Base-by-base conservation (phyloP, 1,140 invertebrate species). In the Lasioglossum baleicum region DNA sequence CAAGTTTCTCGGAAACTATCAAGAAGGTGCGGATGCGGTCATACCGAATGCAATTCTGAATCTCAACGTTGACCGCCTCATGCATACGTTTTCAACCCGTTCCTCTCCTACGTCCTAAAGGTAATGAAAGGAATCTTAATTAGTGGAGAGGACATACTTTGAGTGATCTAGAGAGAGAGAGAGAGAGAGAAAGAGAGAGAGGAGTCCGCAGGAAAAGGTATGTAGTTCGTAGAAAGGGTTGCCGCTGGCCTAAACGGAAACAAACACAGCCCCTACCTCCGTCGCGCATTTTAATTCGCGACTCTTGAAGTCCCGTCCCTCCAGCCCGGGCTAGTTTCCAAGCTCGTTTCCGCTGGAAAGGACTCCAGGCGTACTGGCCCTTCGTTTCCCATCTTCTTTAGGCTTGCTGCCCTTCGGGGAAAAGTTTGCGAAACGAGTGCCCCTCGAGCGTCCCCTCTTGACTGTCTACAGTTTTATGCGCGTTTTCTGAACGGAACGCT, bases 241-340 rank as follows among this genome's bases (percentile, higher is more conserved):
- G 68, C 7, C 64, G 44, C 6, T 44, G 53, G 42, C 13, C 64
- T 26, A n/a, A 20, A 11, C n/a, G 44, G 60, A 42, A 44, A 48
- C 44, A 56, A 79, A 53, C 48, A 53, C 48, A 56, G 26, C 61
- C 5, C n/a, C 56, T 58, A 58, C 56, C 67, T 69, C 44, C 10
- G 44, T 69, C 70, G 73, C 77, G 83, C 83, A 85, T 85, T 85
- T 84, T 85, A 85, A 85, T 85, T 85, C 84, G 70, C 70, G 26
- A 20, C 44, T 78, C 79, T 78, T 82, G 56, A 70, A 74, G 26
- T 35, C 60, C 68, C 51, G 13, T 5, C 51, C 10, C 20, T 26
- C 26, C 26, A 26, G 26, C 26, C 26, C 26, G 26, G 26, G 26
- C 26, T 26, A 20, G 26, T 42, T 26, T 40, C 73, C 42, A 10